Base-by-base conservation (phyloP, 2,888 invertebrate species). In the Fragum sueziense region DNA sequence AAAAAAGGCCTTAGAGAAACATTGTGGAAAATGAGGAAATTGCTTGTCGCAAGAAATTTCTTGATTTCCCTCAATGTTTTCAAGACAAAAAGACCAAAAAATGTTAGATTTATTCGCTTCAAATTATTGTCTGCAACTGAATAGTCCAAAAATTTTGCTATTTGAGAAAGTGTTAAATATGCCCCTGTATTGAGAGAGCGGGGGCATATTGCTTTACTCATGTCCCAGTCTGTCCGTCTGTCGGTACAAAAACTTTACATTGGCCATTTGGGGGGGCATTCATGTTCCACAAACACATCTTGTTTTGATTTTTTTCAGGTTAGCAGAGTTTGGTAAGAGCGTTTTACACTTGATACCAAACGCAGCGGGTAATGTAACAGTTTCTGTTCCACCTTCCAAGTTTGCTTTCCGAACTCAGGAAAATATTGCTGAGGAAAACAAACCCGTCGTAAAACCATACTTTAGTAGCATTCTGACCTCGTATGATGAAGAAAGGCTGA, bases 301-400 rank as follows among this genome's bases (percentile, higher is more conserved):
- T n/a, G n/a, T n/a, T n/a, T n/a, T n/a, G n/a, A n/a, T 25, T 17
- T 9, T 33, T 59, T 59, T 9, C 71, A 80, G 77, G 67, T 57
- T 78, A 33, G 52, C 85, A n/a, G 37, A 84, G 14, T 80, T 76
- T 20, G 52, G 70, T 22, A 80, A 82, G 20, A 85, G 80, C 70
- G 51, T 87, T 17, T 47, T 74, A 3, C 67, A 82, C 41, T 76
- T 90, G 68, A 71, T 79, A 31, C 41, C 65, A 7, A 86, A 87
- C 79, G 88, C 88, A 61, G 83, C 83, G n/a, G 90, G 89, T 6
- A 70, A 76, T 9, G 22, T 54, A 25, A n/a, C 52, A 27, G 67
- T 89, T 6, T 86, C 88, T 1, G 62, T 76, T 27, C 86, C 87
- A 14, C 67, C 61, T 11, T 22, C 25, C 0, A 69, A 75, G 61